Evolutionary conservation across 2,113 vertebrate genomes (phyloP).

Genomic region (Larimichthys crocea): DNA sequence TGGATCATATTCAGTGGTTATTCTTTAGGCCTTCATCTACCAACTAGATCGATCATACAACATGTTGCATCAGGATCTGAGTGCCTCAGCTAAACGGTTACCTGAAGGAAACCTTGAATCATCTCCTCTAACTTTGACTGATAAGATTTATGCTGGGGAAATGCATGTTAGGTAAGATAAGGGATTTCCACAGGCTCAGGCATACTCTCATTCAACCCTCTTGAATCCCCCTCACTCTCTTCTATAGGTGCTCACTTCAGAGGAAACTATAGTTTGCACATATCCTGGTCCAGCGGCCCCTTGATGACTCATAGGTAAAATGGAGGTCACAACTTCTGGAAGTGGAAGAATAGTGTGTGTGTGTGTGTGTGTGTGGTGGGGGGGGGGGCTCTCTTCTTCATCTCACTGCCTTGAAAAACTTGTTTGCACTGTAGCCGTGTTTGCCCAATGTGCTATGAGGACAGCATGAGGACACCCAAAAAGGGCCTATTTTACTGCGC

Average conservation of each 20-base stretch:
- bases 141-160: constrained; percentile 13
- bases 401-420: constrained; percentile 39
- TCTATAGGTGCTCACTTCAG: constrained; percentile 52
- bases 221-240: not conserved
- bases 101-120: constrained; percentile 21
- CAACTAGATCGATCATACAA: not conserved
- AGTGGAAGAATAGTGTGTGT: constrained; percentile 12
- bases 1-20: not conserved
- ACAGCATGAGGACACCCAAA: constrained; percentile 64
- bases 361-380: not conserved
- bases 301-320: constrained; percentile 75
- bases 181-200: constrained; percentile 26
- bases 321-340: constrained; percentile 61
- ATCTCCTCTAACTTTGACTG: not conserved
- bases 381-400: constrained; percentile 32
- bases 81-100: not conserved
- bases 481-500: constrained; percentile 58
- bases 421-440: constrained; percentile 62
- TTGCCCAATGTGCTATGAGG: constrained; percentile 50
- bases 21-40: not conserved
- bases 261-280: constrained; percentile 62
- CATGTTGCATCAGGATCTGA: not conserved
- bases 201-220: not conserved
- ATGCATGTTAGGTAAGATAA: constrained; percentile 10
- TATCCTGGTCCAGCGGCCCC: constrained; percentile 45